Conservation (phyloP, 2,888 invertebrate genomes). For the Pasiphila rectangulata region DNA sequence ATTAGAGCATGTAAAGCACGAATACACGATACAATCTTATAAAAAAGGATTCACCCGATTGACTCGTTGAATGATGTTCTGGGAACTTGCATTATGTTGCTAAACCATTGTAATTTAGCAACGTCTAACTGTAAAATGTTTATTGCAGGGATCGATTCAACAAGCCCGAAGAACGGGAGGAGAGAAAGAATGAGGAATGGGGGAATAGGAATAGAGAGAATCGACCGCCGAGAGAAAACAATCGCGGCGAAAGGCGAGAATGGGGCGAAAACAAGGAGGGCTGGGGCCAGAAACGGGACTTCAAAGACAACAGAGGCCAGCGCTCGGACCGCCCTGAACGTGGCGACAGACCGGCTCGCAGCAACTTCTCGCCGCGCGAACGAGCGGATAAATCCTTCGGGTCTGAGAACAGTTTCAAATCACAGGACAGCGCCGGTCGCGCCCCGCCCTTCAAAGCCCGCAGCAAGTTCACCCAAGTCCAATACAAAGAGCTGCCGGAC, state of each 20-base stretch:
- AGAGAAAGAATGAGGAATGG: slow-evolving; percentile 50
- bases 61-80: slow-evolving; percentile 2
- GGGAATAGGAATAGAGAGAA: slow-evolving; percentile 38
- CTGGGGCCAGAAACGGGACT: slow-evolving; percentile 36
- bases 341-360: slow-evolving; percentile 44
- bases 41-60: slow-evolving; percentile 9
- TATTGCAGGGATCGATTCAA: slow-evolving; percentile 45
- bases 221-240: slow-evolving; percentile 28
- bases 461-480: slow-evolving; percentile 57
- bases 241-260: slow-evolving; percentile 41
- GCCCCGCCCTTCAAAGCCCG: slow-evolving; percentile 57
- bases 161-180: slow-evolving; percentile 52
- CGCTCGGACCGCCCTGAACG: slow-evolving; percentile 34
- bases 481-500: slow-evolving; percentile 60
- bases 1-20: slow-evolving; percentile 18
- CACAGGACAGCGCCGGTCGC: slow-evolving; percentile 51
- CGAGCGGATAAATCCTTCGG: slow-evolving; percentile 56
- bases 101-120: not conserved
- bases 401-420: slow-evolving; percentile 56
- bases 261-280: slow-evolving; percentile 41
- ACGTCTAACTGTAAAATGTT: not conserved
- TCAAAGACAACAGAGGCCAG: slow-evolving; percentile 38
- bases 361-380: slow-evolving; percentile 65
- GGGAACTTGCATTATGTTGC: slow-evolving; percentile 7
- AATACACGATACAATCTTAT: slow-evolving; percentile 11